Conservation (phyloP, 2,888 invertebrate species). For the Hydrotaea diabolus region DNA sequence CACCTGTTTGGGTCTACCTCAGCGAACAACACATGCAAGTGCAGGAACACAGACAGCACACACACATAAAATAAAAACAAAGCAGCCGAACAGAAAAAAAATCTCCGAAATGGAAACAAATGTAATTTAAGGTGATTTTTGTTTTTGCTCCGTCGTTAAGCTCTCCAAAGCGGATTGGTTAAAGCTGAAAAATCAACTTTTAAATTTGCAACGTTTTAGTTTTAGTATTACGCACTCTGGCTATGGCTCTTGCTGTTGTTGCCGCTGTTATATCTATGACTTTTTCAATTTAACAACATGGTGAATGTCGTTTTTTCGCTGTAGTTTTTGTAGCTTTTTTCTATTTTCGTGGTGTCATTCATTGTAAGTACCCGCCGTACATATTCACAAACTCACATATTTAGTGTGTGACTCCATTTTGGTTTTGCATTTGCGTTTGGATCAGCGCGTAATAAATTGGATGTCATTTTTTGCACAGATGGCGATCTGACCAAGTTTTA, state of each 20-base stretch:
- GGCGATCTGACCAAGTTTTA: slow-evolving; percentile 29
- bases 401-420: slow-evolving; percentile 60
- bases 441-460: slow-evolving; percentile 33
- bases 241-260: neutral
- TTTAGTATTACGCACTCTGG: slow-evolving; percentile 62
- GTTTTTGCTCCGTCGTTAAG: slow-evolving; percentile 56
- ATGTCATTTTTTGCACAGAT: slow-evolving; percentile 36
- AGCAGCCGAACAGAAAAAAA: slow-evolving; percentile 3
- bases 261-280: neutral
- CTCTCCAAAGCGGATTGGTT: slow-evolving; percentile 68
- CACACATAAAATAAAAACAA: neutral
- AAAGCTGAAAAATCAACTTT: slow-evolving; percentile 66
- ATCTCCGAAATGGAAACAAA: slow-evolving; percentile 51
- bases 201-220: slow-evolving; percentile 60
- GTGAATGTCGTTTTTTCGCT: slow-evolving; percentile 60
- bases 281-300: slow-evolving; percentile 53
- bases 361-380: neutral
- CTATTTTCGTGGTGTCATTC: slow-evolving; percentile 29
- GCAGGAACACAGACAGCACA: neutral
- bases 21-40: neutral
- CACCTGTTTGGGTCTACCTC: slow-evolving; percentile 56
- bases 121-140: slow-evolving; percentile 66
- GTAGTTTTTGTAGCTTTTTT: neutral
- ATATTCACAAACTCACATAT: slow-evolving; percentile 10
- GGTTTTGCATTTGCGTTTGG: slow-evolving; percentile 36